Base-by-base conservation (phyloP, 2,113 vertebrate species). In the Sylvia atricapilla region DNA sequence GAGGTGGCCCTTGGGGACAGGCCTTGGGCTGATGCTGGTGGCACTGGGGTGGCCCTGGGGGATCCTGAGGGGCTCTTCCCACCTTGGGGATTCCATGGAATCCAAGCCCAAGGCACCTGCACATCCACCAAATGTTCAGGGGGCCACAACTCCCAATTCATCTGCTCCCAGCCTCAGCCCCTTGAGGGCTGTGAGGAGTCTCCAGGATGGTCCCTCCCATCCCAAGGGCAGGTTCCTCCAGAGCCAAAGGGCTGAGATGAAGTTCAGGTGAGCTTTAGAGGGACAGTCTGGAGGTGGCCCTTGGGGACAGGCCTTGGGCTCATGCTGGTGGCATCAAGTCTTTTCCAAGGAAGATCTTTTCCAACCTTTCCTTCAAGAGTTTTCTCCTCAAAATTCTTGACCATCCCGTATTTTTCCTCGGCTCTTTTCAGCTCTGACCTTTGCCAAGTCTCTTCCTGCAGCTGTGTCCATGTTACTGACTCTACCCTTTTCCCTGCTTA, bases 381-480 rank as follows among this genome's bases (percentile, higher is more conserved):
- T 17, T 53, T 22, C 53, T 73, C 53, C 68, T 33, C 77, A 5
- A 50, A 73, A 81, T 28, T 56, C 60, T 44, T 41, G 47, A 17
- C 22, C 24, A 7, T 13, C 49, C 28, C 7, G 5, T 47, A 67
- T 85, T 66, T 85, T 66, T 2, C 47, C 17, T 47, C 9, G 4
- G 10, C 59, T 47, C 56, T 47, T 87, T 20, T 24, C 44, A 35
- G 33, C 66, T 33, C 37, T 27, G 76, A 85, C 43, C 8, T 64
- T 68, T 72, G 28, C 53, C 33, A 44, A 70, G 39, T 13, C 17
- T 15, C 21, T 35, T 82, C 74, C 47, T 64, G 49, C 50, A 27
- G 12, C 46, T 37, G 39, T 49, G 15, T 28, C 9, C 28, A 0
- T 4, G 7, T 27, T 8, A 1, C 50, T 6, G 7, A 6, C 52